Percentiles rank a stretch among this genome's conserved stretches.
These are phyloP conservation scores for Hystrix cristata DNA, from an alignment of 2,113 vertebrate genomes.

Conservation along the genomic window DNA sequence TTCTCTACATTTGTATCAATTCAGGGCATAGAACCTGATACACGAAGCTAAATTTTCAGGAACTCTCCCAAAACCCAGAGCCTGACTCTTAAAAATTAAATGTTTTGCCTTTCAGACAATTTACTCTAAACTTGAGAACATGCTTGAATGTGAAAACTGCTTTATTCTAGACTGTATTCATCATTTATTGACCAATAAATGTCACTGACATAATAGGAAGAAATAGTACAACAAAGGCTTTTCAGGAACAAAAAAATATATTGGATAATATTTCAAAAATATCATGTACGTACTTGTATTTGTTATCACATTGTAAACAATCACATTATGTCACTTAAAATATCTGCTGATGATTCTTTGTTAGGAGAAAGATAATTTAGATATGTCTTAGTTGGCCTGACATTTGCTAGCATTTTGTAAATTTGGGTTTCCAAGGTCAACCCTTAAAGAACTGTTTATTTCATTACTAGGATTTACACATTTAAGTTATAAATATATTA, in stretches of 20 bases:
- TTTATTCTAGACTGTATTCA: background rate
- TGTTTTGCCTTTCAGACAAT: constrained; percentile 12
- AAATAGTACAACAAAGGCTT: background rate
- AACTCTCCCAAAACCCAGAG: background rate
- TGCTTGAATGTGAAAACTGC: constrained; percentile 15
- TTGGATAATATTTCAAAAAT: constrained; percentile 25
- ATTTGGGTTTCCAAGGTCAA: constrained; percentile 12
- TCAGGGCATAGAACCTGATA: background rate
- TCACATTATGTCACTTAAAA: constrained; percentile 22
- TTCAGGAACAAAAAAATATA: background rate
- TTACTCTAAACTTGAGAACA: background rate
- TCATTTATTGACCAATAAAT: background rate
- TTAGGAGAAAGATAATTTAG: background rate
- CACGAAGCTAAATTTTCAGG: background rate
- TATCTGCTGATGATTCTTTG: constrained; percentile 43
- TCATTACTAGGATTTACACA: constrained; percentile 31
- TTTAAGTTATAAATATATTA: constrained; percentile 54
- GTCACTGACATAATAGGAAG: background rate
- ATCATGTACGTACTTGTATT: background rate
- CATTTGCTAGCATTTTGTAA: constrained; percentile 49
- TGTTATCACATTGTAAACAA: background rate
- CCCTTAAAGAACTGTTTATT: constrained; percentile 43
- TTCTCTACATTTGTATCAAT: background rate
- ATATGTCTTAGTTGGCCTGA: background rate
- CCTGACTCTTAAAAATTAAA: constrained; percentile 35